Conservation (phyloP, 2,113 vertebrate species). For the Agapornis roseicollis region DNA sequence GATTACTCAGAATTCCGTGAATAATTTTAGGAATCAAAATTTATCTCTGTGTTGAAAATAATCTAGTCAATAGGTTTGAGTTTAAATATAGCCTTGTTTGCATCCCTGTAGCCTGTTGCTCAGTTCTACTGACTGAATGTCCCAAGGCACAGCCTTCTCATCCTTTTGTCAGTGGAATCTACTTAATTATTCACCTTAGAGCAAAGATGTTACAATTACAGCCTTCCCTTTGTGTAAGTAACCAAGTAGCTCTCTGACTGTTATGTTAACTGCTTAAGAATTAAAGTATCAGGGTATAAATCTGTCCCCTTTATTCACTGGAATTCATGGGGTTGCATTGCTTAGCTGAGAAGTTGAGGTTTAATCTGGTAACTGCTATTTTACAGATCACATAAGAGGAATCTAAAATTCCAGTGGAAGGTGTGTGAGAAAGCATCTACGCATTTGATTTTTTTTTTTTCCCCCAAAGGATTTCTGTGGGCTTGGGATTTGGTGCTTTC, state of each 20-base stretch:
- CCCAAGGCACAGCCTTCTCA: constrained; percentile 53
- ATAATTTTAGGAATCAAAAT: not conserved
- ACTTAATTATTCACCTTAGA: constrained; percentile 65
- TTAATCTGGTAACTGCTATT: constrained; percentile 34
- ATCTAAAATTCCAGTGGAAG: not conserved
- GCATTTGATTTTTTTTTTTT: not conserved
- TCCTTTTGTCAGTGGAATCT: constrained; percentile 64
- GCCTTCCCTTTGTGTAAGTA: constrained; percentile 54
- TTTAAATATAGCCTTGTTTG: constrained; percentile 52
- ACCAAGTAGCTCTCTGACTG: constrained; percentile 43
- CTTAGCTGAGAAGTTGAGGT: not conserved
- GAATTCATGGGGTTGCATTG: not conserved
- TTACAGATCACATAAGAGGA: constrained; percentile 7
- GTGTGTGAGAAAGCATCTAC: constrained; percentile 19
- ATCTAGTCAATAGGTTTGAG: constrained; percentile 1
- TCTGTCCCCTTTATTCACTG: constrained; percentile 23
- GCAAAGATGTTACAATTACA: constrained; percentile 58
- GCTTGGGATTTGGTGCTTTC: not conserved
- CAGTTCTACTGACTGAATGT: constrained; percentile 39
- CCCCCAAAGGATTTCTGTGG: not conserved
- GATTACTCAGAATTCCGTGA: not conserved
- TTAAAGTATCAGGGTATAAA: constrained; percentile 51
- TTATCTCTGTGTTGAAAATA: not conserved
- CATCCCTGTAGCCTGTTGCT: constrained; percentile 45
- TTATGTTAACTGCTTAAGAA: constrained; percentile 47